A percentile compares a stretch with the other conserved stretches of the same genome.
Conservation (phyloP, 2,113 vertebrate genomes). For the Brienomyrus brachyistius region DNA sequence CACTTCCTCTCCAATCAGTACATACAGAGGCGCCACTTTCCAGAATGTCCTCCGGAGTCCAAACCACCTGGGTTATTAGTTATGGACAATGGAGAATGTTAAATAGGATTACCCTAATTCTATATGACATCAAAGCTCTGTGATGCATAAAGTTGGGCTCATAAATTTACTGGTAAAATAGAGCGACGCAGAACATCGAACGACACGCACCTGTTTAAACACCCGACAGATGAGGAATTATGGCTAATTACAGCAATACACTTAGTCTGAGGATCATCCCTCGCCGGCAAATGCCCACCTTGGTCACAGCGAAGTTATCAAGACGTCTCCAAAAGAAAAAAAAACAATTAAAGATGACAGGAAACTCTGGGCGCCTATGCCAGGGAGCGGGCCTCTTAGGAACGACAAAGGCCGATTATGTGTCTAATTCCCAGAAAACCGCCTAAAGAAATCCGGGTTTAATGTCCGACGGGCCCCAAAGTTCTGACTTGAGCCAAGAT, state of each 20-base stretch:
- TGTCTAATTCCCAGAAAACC: constrained; percentile 74
- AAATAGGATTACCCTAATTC: background rate
- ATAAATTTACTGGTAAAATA: background rate
- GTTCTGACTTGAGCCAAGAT: constrained; percentile 58
- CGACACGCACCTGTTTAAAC: background rate
- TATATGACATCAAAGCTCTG: background rate
- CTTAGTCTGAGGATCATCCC: constrained; percentile 15
- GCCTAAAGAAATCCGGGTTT: constrained; percentile 77
- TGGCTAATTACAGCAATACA: background rate
- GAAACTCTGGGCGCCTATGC: constrained; percentile 60
- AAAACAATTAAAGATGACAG: constrained; percentile 53
- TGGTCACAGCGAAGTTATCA: constrained; percentile 55
- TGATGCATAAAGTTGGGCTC: constrained; percentile 3
- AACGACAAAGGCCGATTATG: constrained; percentile 78
- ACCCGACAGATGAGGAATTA: background rate
- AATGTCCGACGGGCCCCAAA: constrained; percentile 54
- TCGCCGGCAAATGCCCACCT: constrained; percentile 43
- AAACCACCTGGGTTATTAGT: background rate
- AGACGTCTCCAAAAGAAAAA: constrained; percentile 43
- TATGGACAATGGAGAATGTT: constrained; percentile 1
- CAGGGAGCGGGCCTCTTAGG: constrained; percentile 68
- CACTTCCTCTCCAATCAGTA: background rate
- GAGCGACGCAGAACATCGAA: background rate
- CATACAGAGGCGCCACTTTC: background rate
- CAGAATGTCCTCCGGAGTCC: background rate